These are phyloP conservation scores for Trichacis sp. DNA, from an alignment of 2,888 invertebrate genomes.

Conservation along the genomic window DNA sequence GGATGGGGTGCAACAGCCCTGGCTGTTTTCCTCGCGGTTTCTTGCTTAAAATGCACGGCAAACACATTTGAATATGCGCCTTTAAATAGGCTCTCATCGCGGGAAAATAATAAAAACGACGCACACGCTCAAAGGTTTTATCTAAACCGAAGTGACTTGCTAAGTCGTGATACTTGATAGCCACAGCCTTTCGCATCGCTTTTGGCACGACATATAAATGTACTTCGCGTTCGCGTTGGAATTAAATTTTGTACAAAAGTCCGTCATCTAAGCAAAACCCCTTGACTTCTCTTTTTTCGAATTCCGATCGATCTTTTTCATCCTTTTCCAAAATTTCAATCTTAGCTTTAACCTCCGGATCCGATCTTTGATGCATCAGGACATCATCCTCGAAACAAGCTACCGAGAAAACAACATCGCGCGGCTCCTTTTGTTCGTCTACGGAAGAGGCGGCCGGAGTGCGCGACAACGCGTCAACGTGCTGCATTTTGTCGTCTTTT, in stretches of 20 bases:
- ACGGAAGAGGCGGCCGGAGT: neutral
- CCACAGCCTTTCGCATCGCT: neutral
- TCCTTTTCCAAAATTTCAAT: neutral
- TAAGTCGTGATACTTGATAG: too few relatives aligned
- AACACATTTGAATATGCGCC: neutral
- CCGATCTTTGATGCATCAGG: neutral
- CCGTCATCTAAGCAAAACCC: neutral
- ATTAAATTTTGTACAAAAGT: neutral
- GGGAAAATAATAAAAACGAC: neutral
- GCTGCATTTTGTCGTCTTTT: constrained; percentile 2
- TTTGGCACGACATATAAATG: neutral
- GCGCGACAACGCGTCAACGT: neutral
- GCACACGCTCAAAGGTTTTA: neutral
- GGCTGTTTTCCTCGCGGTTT: too few relatives aligned
- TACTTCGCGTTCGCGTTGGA: neutral
- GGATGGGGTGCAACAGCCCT: neutral
- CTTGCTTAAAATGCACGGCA: neutral
- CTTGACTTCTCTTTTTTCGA: neutral
- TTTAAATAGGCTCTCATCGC: neutral
- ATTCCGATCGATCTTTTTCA: neutral
- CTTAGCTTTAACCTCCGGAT: neutral
- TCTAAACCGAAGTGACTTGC: too few relatives aligned
- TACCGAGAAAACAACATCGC: neutral
- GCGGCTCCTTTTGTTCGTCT: too few relatives aligned
- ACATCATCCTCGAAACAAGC: neutral